Base-by-base conservation (phyloP, 2,797 vertebrate species). In the Myiotriccus ornatus region DNA sequence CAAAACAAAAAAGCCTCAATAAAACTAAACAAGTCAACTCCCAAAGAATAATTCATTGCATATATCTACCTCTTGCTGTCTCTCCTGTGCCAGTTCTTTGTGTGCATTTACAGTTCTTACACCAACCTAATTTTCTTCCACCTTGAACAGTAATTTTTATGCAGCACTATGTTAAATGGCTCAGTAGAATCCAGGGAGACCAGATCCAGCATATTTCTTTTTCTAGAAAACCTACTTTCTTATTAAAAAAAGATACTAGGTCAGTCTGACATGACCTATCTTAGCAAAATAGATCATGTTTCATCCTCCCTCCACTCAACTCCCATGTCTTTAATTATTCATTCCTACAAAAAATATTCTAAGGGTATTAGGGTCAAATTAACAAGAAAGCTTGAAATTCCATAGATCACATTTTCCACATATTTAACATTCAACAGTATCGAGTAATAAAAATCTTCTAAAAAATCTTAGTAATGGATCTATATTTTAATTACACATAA, bases 171-270 rank as follows among this genome's bases (percentile, higher is more conserved):
- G 18, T 56, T 76, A 95, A 94, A 84, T 34, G 21, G 69, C 55
- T 84, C 83, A 86, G 32, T 2, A 78, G 47, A 90, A 93, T 84
- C 94, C 92, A 89, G 59, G 43, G 88, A 95, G 93, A 95, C 69
- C 43, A 89, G 69, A 88, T 88, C 35, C 75, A 91, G 69, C 63
- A 80, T 80, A 55, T 19, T 93, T 81, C 39, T 77, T 91, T 85
- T 90, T 96, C 88, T 60, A 93, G 83, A 95, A 90, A 92, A 82
- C 75, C 93, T 93, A 91, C 43, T 94, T 94, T 92, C 68, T 89
- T 81, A 92, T 64, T 83, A 92, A 82, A 93, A 79, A 90, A 94
- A 94, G 83, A 90, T 94, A 94, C 24, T 89, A 87, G 92, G 93
- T 85, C 92, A 93, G 74, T 76, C 92, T 90, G 84, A 82, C 34